These are phyloP conservation scores for Gobionotothen gibberifrons DNA, from an alignment of 2,797 vertebrate species.

Conservation along the genomic window DNA sequence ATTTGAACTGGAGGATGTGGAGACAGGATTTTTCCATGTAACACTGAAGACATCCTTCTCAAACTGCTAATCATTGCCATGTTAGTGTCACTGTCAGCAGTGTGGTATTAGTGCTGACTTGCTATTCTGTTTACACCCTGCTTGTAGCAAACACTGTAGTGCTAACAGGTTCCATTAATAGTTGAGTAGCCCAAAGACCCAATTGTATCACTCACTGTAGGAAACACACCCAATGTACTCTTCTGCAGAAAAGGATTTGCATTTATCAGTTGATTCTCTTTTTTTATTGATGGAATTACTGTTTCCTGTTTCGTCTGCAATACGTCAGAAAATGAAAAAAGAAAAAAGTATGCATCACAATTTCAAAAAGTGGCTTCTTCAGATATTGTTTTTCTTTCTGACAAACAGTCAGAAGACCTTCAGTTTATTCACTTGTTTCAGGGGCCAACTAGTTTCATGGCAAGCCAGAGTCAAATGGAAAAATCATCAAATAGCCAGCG, in stretches of 20 bases:
- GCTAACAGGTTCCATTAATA: conserved; percentile 20
- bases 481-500: no score
- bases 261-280: neutral
- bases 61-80: neutral
- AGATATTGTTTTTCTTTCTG: no score
- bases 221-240: neutral
- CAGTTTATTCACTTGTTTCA: no score
- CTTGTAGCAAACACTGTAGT: conserved; percentile 3
- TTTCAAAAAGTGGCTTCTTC: no score
- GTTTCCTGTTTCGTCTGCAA: neutral
- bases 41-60: neutral
- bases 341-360: neutral
- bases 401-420: no score
- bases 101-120: neutral
- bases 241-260: neutral
- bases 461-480: no score
- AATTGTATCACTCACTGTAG: neutral
- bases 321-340: neutral
- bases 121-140: neutral
- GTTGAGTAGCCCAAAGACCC: neutral
- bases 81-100: neutral
- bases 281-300: neutral
- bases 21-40: neutral
- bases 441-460: no score
- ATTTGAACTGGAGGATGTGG: neutral